Base-by-base conservation (phyloP, 2,888 invertebrate genomes). In the Heliconius sara region DNA sequence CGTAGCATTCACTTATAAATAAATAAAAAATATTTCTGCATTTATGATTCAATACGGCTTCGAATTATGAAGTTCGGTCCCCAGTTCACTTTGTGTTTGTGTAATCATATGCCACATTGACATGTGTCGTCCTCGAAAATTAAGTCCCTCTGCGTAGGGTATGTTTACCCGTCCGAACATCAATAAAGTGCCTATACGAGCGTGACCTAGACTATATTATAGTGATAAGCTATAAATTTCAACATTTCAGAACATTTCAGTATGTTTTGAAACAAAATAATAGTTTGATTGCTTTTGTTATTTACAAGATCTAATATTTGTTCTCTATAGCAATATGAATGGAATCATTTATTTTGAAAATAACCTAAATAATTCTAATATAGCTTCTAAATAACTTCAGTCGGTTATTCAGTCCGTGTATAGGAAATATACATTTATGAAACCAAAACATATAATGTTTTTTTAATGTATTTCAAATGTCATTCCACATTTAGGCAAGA, bases 41-140 rank as follows among this genome's bases (percentile, higher is more conserved):
- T 92, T 91, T 85, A 85, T 85, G 84, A 86, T 88, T 12, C 10
- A 89, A 89, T 89, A 89, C 91, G 91, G 93, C 92, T 92, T 92
- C 90, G 91, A 91, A 91, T 89, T 90, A 89, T 90, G 89, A 91
- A 91, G 90, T 90, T 90, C 89, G 89, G 89, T 91, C 89, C 88
- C 86, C 87, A 89, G 89, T 88, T 91, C 90, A 89, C 89, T 91
- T 91, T 91, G 90, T 89, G 89, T 92, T 92, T 93, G 93, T 90
- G 93, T 94, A 94, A 91, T 88, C 75, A 91, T 85, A 85, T 91
- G 92, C 91, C 91, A 90, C 87, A 91, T 87, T 93, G 94, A 93
- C 92, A 92, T 93, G 91, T 93, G 93, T 92, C 91, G 88, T 87
- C 88, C 88, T 85, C 87, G 89, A 91, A 92, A 93, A 94, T 94